These are phyloP conservation scores for Drosophila erecta DNA, from an alignment of 1,140 invertebrate species.

Conservation along the genomic window DNA sequence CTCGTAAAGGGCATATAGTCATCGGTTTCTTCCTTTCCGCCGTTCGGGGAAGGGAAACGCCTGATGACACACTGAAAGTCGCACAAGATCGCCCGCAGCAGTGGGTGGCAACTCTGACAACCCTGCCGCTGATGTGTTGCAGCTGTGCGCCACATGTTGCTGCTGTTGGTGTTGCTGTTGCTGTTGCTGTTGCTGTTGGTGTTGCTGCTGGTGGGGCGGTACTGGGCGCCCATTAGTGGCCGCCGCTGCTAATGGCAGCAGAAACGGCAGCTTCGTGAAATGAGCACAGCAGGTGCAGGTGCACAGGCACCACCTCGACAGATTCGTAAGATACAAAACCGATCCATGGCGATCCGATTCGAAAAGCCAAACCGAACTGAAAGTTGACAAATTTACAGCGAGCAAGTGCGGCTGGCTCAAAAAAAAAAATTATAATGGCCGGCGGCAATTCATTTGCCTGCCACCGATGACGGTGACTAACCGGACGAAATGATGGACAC, in stretches of 20 bases:
- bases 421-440: constrained; percentile 59
- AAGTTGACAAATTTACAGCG: constrained; percentile 81
- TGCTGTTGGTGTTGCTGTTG: constrained; percentile 28
- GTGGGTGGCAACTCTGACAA: constrained; percentile 73
- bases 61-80: constrained; percentile 70
- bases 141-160: constrained; percentile 81
- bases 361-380: constrained; percentile 46
- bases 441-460: constrained; percentile 75
- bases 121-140: constrained; percentile 74
- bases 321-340: constrained; percentile 29
- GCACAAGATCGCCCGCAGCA: constrained; percentile 59
- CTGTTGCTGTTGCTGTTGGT: constrained; percentile 55
- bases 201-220: constrained; percentile 52
- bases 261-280: constrained; percentile 67
- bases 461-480: constrained; percentile 55
- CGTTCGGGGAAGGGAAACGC: constrained; percentile 41
- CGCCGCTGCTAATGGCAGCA: constrained; percentile 42
- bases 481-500: constrained; percentile 74
- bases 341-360: constrained; percentile 28
- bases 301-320: constrained; percentile 38
- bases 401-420: constrained; percentile 38
- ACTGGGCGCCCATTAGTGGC: constrained; percentile 71
- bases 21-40: neutral
- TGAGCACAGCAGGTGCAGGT: constrained; percentile 80
- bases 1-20: neutral